A percentile compares a stretch with the other conserved stretches of the same genome.
These are phyloP conservation scores for Charanyca ferruginea DNA, from an alignment of 2,888 invertebrate genomes.

Conservation along the genomic window DNA sequence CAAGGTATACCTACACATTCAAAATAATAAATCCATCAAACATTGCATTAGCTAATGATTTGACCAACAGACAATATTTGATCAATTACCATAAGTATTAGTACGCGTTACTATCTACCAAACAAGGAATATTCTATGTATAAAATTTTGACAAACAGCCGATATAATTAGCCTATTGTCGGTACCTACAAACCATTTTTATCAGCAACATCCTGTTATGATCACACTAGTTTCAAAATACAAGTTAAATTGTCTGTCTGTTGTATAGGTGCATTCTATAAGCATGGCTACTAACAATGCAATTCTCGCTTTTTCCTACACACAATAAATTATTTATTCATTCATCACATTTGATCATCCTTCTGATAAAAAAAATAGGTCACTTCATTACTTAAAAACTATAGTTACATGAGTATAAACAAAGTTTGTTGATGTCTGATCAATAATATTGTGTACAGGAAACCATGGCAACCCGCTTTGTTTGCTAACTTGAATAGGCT, in stretches of 20 bases:
- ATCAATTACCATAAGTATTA: neutral
- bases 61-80: neutral
- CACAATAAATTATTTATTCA: slow-evolving; percentile 1
- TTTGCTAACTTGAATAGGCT: slow-evolving; percentile 13
- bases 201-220: neutral
- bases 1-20: neutral
- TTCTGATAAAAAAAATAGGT: neutral
- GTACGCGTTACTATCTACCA: neutral
- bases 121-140: neutral
- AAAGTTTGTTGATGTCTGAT: slow-evolving; percentile 18
- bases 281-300: slow-evolving; percentile 22
- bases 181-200: neutral
- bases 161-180: neutral
- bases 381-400: slow-evolving; percentile 15
- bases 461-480: slow-evolving; percentile 37
- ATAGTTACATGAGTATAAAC: slow-evolving; percentile 7
- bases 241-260: neutral
- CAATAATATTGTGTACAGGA: slow-evolving; percentile 44
- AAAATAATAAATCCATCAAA: neutral
- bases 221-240: slow-evolving; percentile 3
- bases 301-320: neutral
- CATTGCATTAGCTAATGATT: slow-evolving; percentile 1
- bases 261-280: slow-evolving; percentile 4
- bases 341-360: neutral
- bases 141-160: neutral